Evolutionary conservation across 2,113 vertebrate species (phyloP).

Genomic region (Notiomystis cincta): DNA sequence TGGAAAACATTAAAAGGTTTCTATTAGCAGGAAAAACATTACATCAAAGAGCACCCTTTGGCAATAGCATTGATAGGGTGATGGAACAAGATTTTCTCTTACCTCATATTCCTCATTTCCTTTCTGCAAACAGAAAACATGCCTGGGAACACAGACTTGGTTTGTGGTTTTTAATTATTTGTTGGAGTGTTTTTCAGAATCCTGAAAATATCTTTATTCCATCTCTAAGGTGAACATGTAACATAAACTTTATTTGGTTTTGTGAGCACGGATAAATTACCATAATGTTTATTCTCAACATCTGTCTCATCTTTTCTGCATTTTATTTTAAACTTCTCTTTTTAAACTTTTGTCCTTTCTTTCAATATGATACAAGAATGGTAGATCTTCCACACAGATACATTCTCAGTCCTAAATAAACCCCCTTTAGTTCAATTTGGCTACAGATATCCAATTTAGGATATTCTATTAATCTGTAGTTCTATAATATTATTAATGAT

Average conservation of each 20-base stretch:
- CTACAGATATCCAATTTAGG: not conserved
- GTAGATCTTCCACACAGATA: not conserved
- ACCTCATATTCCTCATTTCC: not conserved
- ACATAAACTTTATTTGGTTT: not conserved
- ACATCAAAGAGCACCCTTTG: not conserved
- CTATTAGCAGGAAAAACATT: not conserved
- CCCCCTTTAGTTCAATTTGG: not conserved
- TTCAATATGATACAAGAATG: not conserved
- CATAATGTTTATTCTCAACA: not conserved
- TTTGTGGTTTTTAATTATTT: not conserved
- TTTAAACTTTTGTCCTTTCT: not conserved
- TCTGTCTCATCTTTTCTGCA: not conserved
- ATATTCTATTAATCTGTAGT: not conserved
- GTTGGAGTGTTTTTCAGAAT: not conserved
- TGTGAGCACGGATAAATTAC: not conserved
- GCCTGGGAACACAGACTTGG: not conserved
- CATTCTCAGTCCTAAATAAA: not conserved
- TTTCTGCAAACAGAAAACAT: not conserved
- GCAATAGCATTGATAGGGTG: not conserved
- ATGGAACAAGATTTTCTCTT: not conserved
- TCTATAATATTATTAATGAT: not conserved
- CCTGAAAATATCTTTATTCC: not conserved
- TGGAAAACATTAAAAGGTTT: not conserved
- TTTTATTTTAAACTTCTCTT: not conserved
- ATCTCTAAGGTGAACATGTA: not conserved